Evolutionary conservation across 2,113 vertebrate species (phyloP).

Genomic region (Tychaedon coryphoeus): DNA sequence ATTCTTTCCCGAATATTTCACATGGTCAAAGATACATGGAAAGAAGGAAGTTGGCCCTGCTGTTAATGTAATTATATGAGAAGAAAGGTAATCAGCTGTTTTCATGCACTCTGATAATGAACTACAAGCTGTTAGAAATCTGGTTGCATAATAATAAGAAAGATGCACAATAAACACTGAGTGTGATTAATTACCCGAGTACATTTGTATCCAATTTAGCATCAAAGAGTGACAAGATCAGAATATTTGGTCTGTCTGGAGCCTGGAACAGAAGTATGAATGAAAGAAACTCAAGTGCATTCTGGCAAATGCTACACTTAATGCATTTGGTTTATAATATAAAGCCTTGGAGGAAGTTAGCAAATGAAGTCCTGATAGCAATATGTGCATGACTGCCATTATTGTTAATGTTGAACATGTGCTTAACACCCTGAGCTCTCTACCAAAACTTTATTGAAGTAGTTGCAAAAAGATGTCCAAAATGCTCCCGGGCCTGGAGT

Average conservation of each 20-base stretch:
- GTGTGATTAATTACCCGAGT: conserved; percentile 58
- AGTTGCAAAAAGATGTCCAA: conserved; percentile 6
- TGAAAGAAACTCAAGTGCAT: conserved; percentile 1
- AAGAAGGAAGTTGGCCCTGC: not conserved
- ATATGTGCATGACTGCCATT: not conserved
- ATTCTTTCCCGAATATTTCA: not conserved
- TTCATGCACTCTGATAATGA: conserved; percentile 40
- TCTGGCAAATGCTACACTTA: conserved; percentile 3
- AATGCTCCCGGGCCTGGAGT: not conserved
- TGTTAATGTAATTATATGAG: conserved; percentile 41
- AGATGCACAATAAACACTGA: conserved; percentile 44
- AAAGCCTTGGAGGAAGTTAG: conserved; percentile 23
- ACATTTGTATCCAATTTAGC: conserved; percentile 53
- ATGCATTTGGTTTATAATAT: not conserved
- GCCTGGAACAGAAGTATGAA: conserved; percentile 2
- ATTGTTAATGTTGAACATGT: conserved; percentile 22
- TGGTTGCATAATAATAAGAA: conserved; percentile 45
- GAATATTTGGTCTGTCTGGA: conserved; percentile 34
- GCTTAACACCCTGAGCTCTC: conserved; percentile 12
- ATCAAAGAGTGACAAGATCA: conserved; percentile 1
- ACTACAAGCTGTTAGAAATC: conserved; percentile 48
- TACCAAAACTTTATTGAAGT: conserved; percentile 25
- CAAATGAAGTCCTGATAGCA: not conserved
- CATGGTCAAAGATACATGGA: not conserved
- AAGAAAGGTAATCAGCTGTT: conserved; percentile 57